A percentile compares a stretch with the other conserved stretches of the same genome.
Conservation (phyloP, 2,113 vertebrate species). For the Eonycteris spelaea region DNA sequence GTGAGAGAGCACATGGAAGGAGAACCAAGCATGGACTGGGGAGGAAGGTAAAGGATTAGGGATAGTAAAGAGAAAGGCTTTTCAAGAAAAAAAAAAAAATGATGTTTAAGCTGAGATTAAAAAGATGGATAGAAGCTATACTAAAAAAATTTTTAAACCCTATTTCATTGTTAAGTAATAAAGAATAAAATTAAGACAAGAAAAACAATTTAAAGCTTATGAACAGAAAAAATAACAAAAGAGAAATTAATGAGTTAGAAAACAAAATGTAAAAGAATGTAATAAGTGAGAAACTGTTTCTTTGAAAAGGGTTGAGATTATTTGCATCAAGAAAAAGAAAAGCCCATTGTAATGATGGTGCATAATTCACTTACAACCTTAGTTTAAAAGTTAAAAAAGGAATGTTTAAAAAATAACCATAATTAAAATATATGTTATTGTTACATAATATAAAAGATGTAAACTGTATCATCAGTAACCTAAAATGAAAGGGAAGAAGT, state of each 20-base stretch:
- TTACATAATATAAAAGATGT: not conserved
- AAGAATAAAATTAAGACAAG: not conserved
- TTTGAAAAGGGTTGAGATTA: not conserved
- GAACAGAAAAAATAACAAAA: not conserved
- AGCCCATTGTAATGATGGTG: not conserved
- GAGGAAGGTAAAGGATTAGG: not conserved
- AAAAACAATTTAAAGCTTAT: not conserved
- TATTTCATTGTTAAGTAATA: slow-evolving; percentile 8
- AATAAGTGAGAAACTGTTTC: not conserved
- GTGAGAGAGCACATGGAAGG: not conserved
- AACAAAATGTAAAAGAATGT: not conserved
- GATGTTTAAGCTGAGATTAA: not conserved
- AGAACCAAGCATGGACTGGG: not conserved
- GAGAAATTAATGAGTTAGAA: slow-evolving; percentile 16
- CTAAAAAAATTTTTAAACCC: not conserved
- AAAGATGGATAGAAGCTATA: not conserved
- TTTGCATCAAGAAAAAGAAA: not conserved
- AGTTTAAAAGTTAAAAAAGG: not conserved
- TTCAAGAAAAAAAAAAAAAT: not conserved
- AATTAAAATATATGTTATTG: not conserved
- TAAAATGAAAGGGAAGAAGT: not conserved
- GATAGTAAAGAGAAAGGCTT: not conserved
- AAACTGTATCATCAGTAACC: not conserved
- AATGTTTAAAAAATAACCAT: not conserved
- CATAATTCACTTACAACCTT: not conserved